A percentile compares a stretch with the other conserved stretches of the same genome.
These are phyloP conservation scores for Lophochroa leadbeateri DNA, from an alignment of 2,113 vertebrate species.

Conservation along the genomic window DNA sequence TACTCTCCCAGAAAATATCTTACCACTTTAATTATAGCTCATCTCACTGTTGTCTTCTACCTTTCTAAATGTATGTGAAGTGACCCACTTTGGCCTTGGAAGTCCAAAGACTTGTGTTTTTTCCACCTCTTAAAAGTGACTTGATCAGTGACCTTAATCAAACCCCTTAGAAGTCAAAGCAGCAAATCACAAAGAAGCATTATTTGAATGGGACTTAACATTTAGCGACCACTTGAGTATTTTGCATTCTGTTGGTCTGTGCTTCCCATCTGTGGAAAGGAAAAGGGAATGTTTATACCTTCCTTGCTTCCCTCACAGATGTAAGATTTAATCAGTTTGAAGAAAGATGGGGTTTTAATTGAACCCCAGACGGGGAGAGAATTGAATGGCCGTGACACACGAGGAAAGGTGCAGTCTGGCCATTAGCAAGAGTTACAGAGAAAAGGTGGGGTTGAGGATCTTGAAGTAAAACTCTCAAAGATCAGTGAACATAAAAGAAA, in stretches of 20 bases:
- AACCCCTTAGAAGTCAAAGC: neutral
- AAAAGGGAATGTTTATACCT: conserved; percentile 25
- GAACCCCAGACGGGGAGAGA: neutral
- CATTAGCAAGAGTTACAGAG: neutral
- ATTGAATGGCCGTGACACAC: neutral
- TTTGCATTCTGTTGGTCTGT: neutral
- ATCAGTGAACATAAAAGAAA: neutral
- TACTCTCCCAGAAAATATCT: neutral
- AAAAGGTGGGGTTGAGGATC: neutral
- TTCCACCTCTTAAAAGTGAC: neutral
- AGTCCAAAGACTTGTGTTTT: neutral
- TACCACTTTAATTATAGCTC: neutral
- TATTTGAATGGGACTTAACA: neutral
- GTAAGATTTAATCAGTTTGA: conserved; percentile 43
- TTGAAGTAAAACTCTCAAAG: neutral
- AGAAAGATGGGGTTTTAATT: conserved; percentile 38
- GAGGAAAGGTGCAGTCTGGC: neutral
- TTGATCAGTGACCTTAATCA: neutral
- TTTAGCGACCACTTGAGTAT: neutral
- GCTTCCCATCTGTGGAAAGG: conserved; percentile 24
- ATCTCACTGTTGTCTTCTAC: neutral
- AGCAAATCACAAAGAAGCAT: neutral
- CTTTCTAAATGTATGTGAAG: neutral
- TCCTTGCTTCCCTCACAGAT: conserved; percentile 30
- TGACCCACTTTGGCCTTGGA: neutral